phyloP scores from a whole-genome alignment of 1,140 invertebrate genomes.

The Aphaenogaster floridana region DNA sequence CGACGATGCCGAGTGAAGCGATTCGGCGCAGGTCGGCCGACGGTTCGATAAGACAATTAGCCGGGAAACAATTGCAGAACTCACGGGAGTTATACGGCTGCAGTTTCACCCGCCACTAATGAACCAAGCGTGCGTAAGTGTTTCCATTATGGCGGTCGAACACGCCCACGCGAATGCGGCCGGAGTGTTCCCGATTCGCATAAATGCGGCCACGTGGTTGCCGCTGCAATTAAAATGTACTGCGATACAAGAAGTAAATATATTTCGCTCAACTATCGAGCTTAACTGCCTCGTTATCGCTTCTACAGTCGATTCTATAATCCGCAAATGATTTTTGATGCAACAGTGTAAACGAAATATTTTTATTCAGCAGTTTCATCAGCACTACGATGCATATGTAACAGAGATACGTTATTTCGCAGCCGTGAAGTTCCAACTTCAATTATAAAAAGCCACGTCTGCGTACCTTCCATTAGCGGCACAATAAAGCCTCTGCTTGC shows the following conservation, averaged over 20 bases:
- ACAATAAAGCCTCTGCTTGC: slow-evolving; percentile 33
- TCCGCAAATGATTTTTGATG: not conserved
- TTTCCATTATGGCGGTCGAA: slow-evolving; percentile 59
- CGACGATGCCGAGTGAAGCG: slow-evolving; percentile 40
- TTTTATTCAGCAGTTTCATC: not conserved
- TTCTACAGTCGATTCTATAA: not conserved
- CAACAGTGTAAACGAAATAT: not conserved
- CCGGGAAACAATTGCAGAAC: slow-evolving; percentile 78
- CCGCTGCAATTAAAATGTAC: slow-evolving; percentile 8
- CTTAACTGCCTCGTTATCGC: not conserved
- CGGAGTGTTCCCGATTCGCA: slow-evolving; percentile 62
- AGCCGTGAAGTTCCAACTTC: not conserved
- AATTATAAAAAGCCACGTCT: slow-evolving; percentile 40
- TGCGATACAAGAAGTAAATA: not conserved
- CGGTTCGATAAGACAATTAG: slow-evolving; percentile 78
- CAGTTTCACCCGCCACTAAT: slow-evolving; percentile 73
- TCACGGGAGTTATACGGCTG: slow-evolving; percentile 74
- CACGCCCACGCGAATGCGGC: slow-evolving; percentile 57
- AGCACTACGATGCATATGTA: not conserved
- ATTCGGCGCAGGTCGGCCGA: slow-evolving; percentile 52
- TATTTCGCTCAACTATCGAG: not conserved
- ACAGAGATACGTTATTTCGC: not conserved
- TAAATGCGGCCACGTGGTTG: slow-evolving; percentile 43
- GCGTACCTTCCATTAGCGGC: slow-evolving; percentile 41
- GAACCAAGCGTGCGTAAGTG: slow-evolving; percentile 74